A percentile compares a stretch with the other conserved stretches of the same genome.
These are phyloP conservation scores for Trichonephila clavipes DNA, from an alignment of 1,140 invertebrate genomes.

Conservation along the genomic window DNA sequence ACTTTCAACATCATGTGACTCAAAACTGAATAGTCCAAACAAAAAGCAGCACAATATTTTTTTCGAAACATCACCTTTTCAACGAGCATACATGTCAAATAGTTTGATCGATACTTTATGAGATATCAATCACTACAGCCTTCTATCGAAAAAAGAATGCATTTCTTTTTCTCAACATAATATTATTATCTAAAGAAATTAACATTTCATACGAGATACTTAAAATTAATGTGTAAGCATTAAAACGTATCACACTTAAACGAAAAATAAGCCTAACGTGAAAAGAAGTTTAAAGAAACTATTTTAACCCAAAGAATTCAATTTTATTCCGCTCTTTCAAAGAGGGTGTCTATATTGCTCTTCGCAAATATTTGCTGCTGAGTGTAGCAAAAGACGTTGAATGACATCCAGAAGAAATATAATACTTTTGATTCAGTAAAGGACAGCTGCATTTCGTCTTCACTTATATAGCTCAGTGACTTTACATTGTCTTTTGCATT, in stretches of 20 bases:
- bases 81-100: no score
- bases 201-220: not conserved
- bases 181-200: no score
- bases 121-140: no score
- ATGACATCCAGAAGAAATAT: slow-evolving; percentile 23
- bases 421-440: slow-evolving; percentile 32
- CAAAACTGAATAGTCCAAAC: no score
- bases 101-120: no score
- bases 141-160: no score
- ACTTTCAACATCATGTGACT: no score
- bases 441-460: slow-evolving; percentile 25
- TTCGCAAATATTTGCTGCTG: slow-evolving; percentile 23
- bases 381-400: slow-evolving; percentile 37
- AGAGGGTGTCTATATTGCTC: not conserved
- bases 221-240: not conserved
- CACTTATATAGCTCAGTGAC: not conserved
- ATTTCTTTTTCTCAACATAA: no score
- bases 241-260: not conserved
- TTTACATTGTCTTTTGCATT: slow-evolving; percentile 23
- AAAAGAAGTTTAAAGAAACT: not conserved
- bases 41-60: no score
- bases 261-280: not conserved
- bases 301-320: not conserved
- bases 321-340: slow-evolving; percentile 13
- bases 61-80: no score